These are phyloP conservation scores for Sebastes cheni DNA, from an alignment of 2,797 vertebrate species.

Conservation along the genomic window DNA sequence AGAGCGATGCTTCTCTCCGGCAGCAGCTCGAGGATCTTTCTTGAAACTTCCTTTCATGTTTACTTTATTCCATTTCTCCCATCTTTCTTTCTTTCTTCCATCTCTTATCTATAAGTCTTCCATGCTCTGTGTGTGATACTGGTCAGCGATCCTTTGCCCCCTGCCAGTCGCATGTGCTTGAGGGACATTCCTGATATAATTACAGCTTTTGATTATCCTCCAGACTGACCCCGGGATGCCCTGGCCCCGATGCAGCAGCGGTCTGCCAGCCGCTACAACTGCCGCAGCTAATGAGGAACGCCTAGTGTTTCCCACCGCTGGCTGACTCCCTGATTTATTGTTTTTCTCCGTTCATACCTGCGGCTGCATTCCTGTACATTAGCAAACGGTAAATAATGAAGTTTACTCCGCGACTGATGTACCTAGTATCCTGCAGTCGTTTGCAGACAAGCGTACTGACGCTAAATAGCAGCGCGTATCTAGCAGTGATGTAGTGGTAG, in stretches of 20 bases:
- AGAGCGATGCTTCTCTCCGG: background rate
- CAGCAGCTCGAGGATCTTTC: slow-evolving; percentile 2
- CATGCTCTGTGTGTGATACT: slow-evolving; percentile 12
- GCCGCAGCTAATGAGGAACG: slow-evolving; percentile 66
- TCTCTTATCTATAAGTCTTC: slow-evolving; percentile 17
- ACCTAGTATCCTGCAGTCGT: slow-evolving; percentile 25
- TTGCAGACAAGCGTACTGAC: slow-evolving; percentile 12
- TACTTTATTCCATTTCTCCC: background rate
- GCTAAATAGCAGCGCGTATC: slow-evolving; percentile 32
- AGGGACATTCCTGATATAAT: slow-evolving; percentile 66
- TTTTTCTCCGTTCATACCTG: slow-evolving; percentile 42
- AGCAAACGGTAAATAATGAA: slow-evolving; percentile 60
- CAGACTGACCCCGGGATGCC: slow-evolving; percentile 55
- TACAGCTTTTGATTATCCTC: slow-evolving; percentile 73
- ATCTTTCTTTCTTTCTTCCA: background rate
- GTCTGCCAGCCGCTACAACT: slow-evolving; percentile 40
- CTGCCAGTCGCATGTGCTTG: slow-evolving; percentile 31
- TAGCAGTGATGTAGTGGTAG: background rate
- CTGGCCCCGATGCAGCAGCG: slow-evolving; percentile 35
- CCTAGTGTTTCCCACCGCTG: slow-evolving; percentile 40
- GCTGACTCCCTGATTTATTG: slow-evolving; percentile 62
- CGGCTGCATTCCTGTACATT: slow-evolving; percentile 49
- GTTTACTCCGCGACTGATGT: slow-evolving; percentile 39
- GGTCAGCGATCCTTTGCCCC: slow-evolving; percentile 22
- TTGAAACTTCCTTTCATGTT: slow-evolving; percentile 12